A percentile compares a stretch with the other conserved stretches of the same genome.
Evolutionary conservation across 2,888 invertebrate species (phyloP).

Genomic region (Brenthis ino): DNA sequence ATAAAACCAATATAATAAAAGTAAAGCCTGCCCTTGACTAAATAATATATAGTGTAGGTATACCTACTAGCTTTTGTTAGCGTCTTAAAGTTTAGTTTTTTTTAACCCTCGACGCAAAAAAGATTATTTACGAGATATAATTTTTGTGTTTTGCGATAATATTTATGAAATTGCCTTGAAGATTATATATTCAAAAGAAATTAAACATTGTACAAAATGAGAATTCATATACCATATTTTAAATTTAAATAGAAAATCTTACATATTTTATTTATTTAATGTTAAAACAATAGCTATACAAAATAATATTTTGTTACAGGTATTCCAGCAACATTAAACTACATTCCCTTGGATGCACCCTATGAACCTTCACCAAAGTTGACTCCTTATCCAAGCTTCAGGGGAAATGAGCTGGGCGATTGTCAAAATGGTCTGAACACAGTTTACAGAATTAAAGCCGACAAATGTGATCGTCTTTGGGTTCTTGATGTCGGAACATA

Average conservation of each 20-base stretch:
- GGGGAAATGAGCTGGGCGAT: conserved; percentile 88
- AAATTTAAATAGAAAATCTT: too few relatives aligned
- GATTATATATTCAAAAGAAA: not conserved
- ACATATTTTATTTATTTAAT: not conserved
- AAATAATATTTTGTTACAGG: conserved; percentile 73
- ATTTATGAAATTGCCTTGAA: too few relatives aligned
- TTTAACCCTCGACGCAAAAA: too few relatives aligned
- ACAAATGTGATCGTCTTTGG: conserved; percentile 91
- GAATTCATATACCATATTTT: too few relatives aligned
- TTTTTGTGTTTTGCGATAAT: too few relatives aligned
- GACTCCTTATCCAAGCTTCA: conserved; percentile 90
- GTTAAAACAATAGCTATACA: not conserved
- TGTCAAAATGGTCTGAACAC: conserved; percentile 89
- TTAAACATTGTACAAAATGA: too few relatives aligned
- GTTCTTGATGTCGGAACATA: conserved; percentile 92
- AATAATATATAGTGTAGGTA: too few relatives aligned
- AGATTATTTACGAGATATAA: too few relatives aligned
- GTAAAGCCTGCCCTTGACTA: too few relatives aligned
- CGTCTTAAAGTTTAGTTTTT: too few relatives aligned
- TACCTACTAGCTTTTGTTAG: too few relatives aligned
- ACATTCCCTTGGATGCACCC: conserved; percentile 86
- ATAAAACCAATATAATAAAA: too few relatives aligned
- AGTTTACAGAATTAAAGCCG: conserved; percentile 90
- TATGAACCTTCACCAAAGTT: conserved; percentile 87
- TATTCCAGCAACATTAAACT: conserved; percentile 91